Evolutionary conservation across 2,888 invertebrate species (phyloP).

Genomic region (Epinotia demarniana): DNA sequence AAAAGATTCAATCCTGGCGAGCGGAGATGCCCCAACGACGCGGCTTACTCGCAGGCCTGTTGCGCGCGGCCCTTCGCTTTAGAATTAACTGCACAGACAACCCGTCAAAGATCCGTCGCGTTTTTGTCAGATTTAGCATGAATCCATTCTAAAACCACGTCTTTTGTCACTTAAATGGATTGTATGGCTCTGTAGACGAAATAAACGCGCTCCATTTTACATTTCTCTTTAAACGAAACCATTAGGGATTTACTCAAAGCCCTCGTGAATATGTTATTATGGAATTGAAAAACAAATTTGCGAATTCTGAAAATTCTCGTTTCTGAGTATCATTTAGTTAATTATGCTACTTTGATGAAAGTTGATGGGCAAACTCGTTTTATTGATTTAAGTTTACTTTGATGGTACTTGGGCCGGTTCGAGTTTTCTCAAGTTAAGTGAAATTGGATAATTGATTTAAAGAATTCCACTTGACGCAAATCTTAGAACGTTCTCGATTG

Average conservation of each 20-base stretch:
- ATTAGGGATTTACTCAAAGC: neutral
- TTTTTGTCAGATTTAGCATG: constrained; percentile 22
- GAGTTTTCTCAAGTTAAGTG: constrained; percentile 16
- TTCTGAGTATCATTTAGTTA: neutral
- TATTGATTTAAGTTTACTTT: constrained; percentile 22
- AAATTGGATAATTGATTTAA: constrained; percentile 32
- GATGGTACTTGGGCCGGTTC: constrained; percentile 5
- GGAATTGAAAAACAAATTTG: neutral
- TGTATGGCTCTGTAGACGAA: neutral
- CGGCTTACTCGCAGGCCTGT: constrained; percentile 35
- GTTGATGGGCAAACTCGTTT: constrained; percentile 8
- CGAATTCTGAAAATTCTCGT: neutral
- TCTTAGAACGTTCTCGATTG: constrained; percentile 23
- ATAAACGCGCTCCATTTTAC: neutral
- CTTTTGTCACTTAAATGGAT: constrained; percentile 16
- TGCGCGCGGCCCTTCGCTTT: constrained; percentile 31
- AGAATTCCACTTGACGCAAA: constrained; percentile 27
- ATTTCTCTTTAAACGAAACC: neutral
- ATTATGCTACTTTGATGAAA: constrained; percentile 15
- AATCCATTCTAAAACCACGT: constrained; percentile 2
- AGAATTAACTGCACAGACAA: constrained; percentile 35
- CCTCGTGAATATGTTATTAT: constrained; percentile 6
- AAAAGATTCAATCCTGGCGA: constrained; percentile 38
- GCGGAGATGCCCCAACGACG: constrained; percentile 27
- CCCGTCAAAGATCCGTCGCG: constrained; percentile 6